Evolutionary conservation across 2,888 invertebrate genomes (phyloP), one percentile per base, ranked within the genome.

Genomic region (Cantharis lateralis): DNA sequence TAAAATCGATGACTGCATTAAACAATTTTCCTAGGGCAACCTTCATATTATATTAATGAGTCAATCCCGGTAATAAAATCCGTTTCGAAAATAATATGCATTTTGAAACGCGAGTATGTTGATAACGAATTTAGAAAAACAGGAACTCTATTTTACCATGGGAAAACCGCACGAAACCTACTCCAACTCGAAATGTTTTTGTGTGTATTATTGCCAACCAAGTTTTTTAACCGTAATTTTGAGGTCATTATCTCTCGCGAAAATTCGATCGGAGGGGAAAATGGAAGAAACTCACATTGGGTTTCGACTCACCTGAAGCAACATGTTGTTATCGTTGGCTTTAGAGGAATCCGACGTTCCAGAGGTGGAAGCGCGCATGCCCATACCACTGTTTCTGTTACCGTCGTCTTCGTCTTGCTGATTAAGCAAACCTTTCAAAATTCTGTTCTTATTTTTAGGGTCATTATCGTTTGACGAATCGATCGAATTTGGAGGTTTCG

Each of bases 341-440:
- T 82, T 81, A 74, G 82, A 82, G 64, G 85, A 82, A 78, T 87
- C 88, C 26, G 87, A 88, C 24, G 89, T 89, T 82, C 88, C 80
- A 87, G 89, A 82, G 86, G 89, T 91, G 88, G 86, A 62, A 16
- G 64, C 89, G 85, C 89, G 83, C 32, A 80, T 82, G 72, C 82
- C 83, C 75, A 85, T 78, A 71, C 88, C 87, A 83, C 88, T 88
- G 84, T 89, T 80, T 79, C 87, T 85, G 81, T 85, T 88, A 87
- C 88, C 88, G 78, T 89, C 91, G 70, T 91, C 92, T 71, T 92
- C 91, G 82, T 94, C 93, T 74, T 91, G 91, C 84, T 93, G 92
- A 84, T 93, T 93, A 80, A 94, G 88, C 85, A 94, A 86, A 78
- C 90, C 91, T 83, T 91, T 92, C 80, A 92, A 86, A 85, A 92